Evolutionary conservation across 2,888 invertebrate genomes (phyloP).

Genomic region (Sphecodes monilicornis): DNA sequence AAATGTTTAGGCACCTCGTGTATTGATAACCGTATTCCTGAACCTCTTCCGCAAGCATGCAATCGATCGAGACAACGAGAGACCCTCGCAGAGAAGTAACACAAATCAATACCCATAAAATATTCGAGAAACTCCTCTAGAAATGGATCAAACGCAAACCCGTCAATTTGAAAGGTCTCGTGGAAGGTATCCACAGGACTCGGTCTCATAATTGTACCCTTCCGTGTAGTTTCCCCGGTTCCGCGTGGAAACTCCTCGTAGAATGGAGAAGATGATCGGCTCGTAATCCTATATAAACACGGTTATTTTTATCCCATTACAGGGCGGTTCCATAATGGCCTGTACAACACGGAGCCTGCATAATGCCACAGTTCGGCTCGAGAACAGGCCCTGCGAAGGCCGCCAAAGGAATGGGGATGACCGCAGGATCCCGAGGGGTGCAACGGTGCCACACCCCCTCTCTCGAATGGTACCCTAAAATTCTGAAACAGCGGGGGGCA

Average conservation of each 20-base stretch:
- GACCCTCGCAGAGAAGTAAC: background rate
- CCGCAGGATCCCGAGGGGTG: slow-evolving; percentile 71
- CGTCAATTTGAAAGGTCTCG: background rate
- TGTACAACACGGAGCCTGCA: slow-evolving; percentile 56
- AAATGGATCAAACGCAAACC: background rate
- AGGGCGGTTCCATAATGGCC: slow-evolving; percentile 69
- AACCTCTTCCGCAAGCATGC: background rate
- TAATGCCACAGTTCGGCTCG: slow-evolving; percentile 61
- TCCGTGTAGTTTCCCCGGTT: slow-evolving; percentile 26
- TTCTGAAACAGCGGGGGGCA: slow-evolving; percentile 71
- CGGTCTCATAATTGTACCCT: slow-evolving; percentile 46
- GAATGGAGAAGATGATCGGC: slow-evolving; percentile 66
- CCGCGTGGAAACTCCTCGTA: slow-evolving; percentile 33
- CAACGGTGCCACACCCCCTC: slow-evolving; percentile 68
- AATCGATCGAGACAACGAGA: background rate
- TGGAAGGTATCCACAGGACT: background rate
- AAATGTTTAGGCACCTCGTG: background rate
- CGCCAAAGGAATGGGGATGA: slow-evolving; percentile 63
- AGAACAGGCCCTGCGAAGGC: slow-evolving; percentile 57
- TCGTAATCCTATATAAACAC: slow-evolving; percentile 76
- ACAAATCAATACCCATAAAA: slow-evolving; percentile 1
- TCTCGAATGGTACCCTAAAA: slow-evolving; percentile 35
- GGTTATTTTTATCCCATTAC: slow-evolving; percentile 77
- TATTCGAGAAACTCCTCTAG: background rate
- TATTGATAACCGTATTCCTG: background rate